Evolutionary conservation across 2,888 invertebrate genomes (phyloP), one percentile per base, ranked within the genome.

Genomic region (Gisinianus flammeolus): DNA sequence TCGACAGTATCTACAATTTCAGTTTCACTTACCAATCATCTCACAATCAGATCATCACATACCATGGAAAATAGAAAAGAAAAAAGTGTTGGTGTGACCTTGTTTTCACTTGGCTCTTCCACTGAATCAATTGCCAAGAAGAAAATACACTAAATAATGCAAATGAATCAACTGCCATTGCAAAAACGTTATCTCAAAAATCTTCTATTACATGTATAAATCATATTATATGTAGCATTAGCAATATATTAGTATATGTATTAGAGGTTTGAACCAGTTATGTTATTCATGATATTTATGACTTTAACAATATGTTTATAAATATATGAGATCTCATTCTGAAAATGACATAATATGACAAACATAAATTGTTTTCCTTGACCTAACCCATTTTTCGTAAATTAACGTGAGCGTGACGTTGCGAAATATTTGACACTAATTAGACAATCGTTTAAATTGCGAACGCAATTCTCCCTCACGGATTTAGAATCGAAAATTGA

Each of bases 21-120:
- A n/a, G n/a, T n/a, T n/a, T n/a, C n/a, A n/a, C n/a, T n/a, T n/a
- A n/a, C n/a, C n/a, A n/a, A n/a, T n/a, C n/a, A n/a, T n/a, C n/a
- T n/a, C n/a, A n/a, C n/a, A n/a, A n/a, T n/a, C n/a, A n/a, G n/a
- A n/a, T n/a, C n/a, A n/a, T n/a, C n/a, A n/a, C n/a, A n/a, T n/a
- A n/a, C n/a, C n/a, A n/a, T n/a, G n/a, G n/a, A n/a, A n/a, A n/a
- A n/a, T n/a, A n/a, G n/a, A n/a, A n/a, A n/a, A n/a, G n/a, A n/a
- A n/a, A n/a, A n/a, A n/a, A n/a, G n/a, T n/a, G n/a, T n/a, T 58
- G 24, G 8, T n/a, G 22, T 62, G 62, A 28, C 62, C 62, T 62
- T 62, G 62, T 62, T 62, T 62, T 62, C 28, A 62, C 62, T 62
- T 62, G 62, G 62, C 62, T 62, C 26, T 26, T 62, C 5, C 12